A percentile compares a stretch with the other conserved stretches of the same genome.
phyloP scores from a whole-genome alignment of 2,888 invertebrate genomes.

The Phalera bucephala region DNA sequence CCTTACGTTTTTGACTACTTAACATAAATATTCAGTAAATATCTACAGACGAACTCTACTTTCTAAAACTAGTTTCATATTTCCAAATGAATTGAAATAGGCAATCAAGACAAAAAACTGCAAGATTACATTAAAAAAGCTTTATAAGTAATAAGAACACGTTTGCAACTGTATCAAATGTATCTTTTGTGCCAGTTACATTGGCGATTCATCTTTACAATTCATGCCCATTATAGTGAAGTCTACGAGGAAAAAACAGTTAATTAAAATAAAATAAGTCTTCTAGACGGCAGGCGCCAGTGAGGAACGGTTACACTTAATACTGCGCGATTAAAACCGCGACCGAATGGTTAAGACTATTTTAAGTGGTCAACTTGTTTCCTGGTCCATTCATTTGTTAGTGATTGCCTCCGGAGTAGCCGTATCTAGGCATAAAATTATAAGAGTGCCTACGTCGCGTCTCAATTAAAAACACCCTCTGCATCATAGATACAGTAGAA shows the following conservation, averaged over 20 bases:
- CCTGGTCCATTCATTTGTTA: slow-evolving; percentile 42
- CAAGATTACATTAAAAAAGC: no score
- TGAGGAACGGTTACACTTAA: slow-evolving; percentile 25
- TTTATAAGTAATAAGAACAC: no score
- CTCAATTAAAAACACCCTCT: no score
- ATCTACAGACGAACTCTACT: no score
- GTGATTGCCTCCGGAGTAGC: slow-evolving; percentile 10
- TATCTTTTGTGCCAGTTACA: neutral
- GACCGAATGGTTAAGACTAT: slow-evolving; percentile 42
- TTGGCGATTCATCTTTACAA: neutral
- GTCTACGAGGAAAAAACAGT: slow-evolving; percentile 10
- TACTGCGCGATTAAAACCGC: slow-evolving; percentile 38
- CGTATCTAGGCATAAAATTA: no score
- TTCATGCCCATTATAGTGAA: neutral
- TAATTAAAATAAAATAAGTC: slow-evolving; percentile 43
- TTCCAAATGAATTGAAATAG: no score
- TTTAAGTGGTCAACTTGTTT: slow-evolving; percentile 48
- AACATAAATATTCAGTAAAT: no score
- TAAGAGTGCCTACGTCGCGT: no score
- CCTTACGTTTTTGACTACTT: no score
- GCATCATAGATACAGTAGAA: no score
- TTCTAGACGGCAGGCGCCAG: slow-evolving; percentile 56
- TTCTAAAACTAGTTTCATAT: no score
- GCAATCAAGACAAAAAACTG: no score
- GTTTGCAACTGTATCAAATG: neutral